Base-by-base conservation (phyloP, 2,113 vertebrate species). In the Elephas maximus region DNA sequence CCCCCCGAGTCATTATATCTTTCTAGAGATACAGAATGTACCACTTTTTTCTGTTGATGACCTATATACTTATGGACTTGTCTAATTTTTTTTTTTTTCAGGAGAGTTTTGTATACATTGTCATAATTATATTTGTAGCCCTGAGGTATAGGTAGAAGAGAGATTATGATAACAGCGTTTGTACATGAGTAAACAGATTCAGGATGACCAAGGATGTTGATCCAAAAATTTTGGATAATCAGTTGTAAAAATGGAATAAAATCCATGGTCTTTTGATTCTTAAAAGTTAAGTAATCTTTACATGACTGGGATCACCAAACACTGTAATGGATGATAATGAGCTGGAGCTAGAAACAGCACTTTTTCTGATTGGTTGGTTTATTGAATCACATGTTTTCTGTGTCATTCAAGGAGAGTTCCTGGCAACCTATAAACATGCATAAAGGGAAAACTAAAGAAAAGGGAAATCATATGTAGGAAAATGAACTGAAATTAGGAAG, bases 161-260 rank as follows among this genome's bases (percentile, higher is more conserved):
- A 82, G 28, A 88, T 83, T 67, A 76, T 65, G 82, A 80, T 69
- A 83, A 53, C n/a, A 45, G 79, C 44, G 30, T 48, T 53, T 89
- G 12, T 37, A 18, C 33, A 63, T 45, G 17, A 88, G 23, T 28
- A 93, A 91, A 83, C 8, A 73, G 41, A 51, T 79, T 92, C 60
- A 74, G 17, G 48, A 88, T 85, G 51, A 7, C 9, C 71, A 87
- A n/a, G 2, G 77, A 86, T 65, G 83, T 33, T 44, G 28, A 41
- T 65, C 30, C 65, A 41, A 91, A 1, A 60, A 73, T 6, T 7
- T 92, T 77, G 28, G 3, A 14, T 69, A 41, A 45, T 65, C 11
- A 87, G 8, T 86, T 80, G 37, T 37, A 23, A 94, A 94, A 51
- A n/a, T 90, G 5, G 14, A 79, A 82, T 73, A 79, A 80, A 80